Base-by-base conservation (phyloP, 2,888 invertebrate genomes). In the Noctua comes region DNA sequence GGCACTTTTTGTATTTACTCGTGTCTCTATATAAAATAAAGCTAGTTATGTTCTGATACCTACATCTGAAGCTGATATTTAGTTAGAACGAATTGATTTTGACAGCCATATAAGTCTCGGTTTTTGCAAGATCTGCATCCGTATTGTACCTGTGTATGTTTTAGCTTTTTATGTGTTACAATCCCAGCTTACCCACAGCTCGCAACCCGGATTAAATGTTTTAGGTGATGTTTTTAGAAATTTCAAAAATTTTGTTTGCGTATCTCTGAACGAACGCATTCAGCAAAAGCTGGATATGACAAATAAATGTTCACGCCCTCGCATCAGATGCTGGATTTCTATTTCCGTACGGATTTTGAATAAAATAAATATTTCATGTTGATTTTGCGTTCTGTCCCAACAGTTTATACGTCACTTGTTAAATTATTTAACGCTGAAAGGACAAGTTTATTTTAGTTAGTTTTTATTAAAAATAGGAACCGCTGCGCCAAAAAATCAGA, bases 271-370 rank as follows among this genome's bases (percentile, higher is more conserved):
- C 64, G 64, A 73, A 86, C 51, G 71, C 21, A 68, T 72, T 83
- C 64, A 71, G 73, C 4, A 16, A 69, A 64, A 73, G 77, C 31
- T 68, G 83, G 8, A 27, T 77, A 36, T 73, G 40, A 78, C 71
- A 83, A 86, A 86, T 74, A 71, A 54, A 76, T 70, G 40, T 69
- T 59, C n/a, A 40, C n/a, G n/a, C 24, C 48, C 66, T 68, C 68
- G 68, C 65, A 54, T 76, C 76, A 54, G 13, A 76, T 62, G 82
- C 62, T 66, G 72, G 21, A 70, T 66, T 71, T 51, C 54, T 70
- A 82, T 86, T 83, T 83, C 43, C 48, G 71, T 31, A 51, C 57
- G 48, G 43, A 64, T 81, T 73, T 81, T 81, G 48, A 68, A 81
- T 43, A 65, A 62, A 82, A 66, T 43, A 66, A 57, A 86, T 65